Evolutionary conservation across 2,888 invertebrate species (phyloP).

Genomic region (Phoenoteleia sp.): DNA sequence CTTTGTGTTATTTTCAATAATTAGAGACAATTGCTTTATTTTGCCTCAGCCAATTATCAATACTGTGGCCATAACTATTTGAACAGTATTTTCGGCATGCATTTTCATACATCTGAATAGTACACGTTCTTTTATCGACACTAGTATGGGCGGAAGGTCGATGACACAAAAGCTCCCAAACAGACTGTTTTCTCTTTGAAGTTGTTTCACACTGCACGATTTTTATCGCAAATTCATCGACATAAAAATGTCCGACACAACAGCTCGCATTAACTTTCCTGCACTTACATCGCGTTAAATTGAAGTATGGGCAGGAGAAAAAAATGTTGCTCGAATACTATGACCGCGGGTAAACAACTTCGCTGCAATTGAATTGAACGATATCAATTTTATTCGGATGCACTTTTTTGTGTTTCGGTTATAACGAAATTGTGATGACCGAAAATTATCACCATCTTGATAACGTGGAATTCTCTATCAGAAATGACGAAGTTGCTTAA

Average conservation of each 20-base stretch:
- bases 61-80: not conserved
- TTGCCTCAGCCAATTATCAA: slow-evolving; percentile 74
- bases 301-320: slow-evolving; percentile 6
- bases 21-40: slow-evolving; percentile 79
- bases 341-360: not conserved
- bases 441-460: too few relatives aligned
- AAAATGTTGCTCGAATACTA: not conserved
- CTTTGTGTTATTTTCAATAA: slow-evolving; percentile 74
- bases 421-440: slow-evolving; percentile 1
- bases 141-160: slow-evolving; percentile 16
- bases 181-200: slow-evolving; percentile 39
- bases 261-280: slow-evolving; percentile 30
- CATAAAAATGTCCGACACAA: slow-evolving; percentile 34
- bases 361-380: not conserved
- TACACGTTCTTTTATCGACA: slow-evolving; percentile 17
- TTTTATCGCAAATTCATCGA: slow-evolving; percentile 48
- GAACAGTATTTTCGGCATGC: not conserved
- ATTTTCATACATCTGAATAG: not conserved
- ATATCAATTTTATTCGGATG: not conserved
- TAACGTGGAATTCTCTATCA: too few relatives aligned
- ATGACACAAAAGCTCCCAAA: slow-evolving; percentile 21
- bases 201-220: slow-evolving; percentile 36
- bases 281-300: slow-evolving; percentile 18
- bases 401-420: not conserved
- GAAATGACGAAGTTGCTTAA: not conserved